Percentiles rank a stretch among this genome's conserved stretches.
Conservation (phyloP, 2,797 vertebrate species). For the Pseudomugil tenellus region DNA sequence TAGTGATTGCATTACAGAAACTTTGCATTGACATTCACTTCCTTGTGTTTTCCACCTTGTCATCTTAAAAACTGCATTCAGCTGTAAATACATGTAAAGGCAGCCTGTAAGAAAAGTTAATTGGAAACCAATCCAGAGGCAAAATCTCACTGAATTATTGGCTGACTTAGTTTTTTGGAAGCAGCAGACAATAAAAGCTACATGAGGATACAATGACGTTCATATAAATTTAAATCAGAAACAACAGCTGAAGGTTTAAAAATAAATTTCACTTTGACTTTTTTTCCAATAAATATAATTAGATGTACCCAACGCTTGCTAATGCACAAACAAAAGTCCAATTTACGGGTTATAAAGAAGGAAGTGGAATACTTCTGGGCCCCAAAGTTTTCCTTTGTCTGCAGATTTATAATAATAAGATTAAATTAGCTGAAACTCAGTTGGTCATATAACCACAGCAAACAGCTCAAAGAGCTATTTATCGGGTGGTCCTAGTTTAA, state of each 20-base stretch:
- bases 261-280: background rate
- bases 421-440: background rate
- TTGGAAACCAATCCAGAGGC: background rate
- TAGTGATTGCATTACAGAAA: too few relatives aligned
- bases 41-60: background rate
- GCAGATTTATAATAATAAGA: background rate
- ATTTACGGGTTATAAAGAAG: background rate
- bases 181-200: background rate
- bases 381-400: background rate
- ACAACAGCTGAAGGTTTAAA: background rate
- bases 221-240: background rate
- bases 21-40: too few relatives aligned
- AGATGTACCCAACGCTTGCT: background rate
- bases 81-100: background rate
- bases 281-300: background rate
- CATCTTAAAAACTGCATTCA: background rate
- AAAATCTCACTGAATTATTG: background rate
- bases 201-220: background rate
- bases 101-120: background rate
- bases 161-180: background rate
- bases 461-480: background rate
- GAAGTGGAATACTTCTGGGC: background rate
- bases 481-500: slow-evolving; percentile 9
- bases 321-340: background rate
- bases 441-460: background rate